Evolutionary conservation across 64 coral and sea anemone species (phyloP).

Genomic region (Acropora yongei): DNA sequence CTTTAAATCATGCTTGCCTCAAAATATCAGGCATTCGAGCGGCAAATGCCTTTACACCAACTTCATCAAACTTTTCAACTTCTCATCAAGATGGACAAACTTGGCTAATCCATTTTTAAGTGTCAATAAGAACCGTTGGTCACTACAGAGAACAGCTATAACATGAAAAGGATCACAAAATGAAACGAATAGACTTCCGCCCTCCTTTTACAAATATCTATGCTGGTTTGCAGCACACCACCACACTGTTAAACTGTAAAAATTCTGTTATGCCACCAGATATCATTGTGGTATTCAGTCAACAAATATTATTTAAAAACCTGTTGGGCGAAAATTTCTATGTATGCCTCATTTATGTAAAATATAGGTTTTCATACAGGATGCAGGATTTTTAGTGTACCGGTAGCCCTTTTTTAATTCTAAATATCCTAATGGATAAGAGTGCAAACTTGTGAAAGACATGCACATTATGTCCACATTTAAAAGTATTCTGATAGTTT

Average conservation of each 20-base stretch:
- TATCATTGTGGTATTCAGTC: slow-evolving; percentile 32
- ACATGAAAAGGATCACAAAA: not conserved
- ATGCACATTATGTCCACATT: too few relatives aligned
- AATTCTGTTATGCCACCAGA: slow-evolving; percentile 15
- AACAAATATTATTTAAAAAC: not conserved
- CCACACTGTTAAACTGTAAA: slow-evolving; percentile 11
- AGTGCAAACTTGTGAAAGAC: too few relatives aligned
- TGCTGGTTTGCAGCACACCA: slow-evolving; percentile 1
- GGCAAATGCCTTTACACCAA: slow-evolving; percentile 52
- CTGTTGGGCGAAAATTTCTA: not conserved
- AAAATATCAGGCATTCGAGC: slow-evolving; percentile 19
- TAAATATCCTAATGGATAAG: not conserved
- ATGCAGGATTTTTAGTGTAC: not conserved
- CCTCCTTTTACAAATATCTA: slow-evolving; percentile 19
- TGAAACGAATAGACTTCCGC: not conserved
- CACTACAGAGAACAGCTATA: slow-evolving; percentile 33
- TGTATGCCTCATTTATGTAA: not conserved
- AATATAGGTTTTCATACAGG: not conserved
- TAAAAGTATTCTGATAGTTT: too few relatives aligned
- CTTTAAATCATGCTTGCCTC: slow-evolving; percentile 16
- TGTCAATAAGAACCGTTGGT: not conserved
- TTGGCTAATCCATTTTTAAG: slow-evolving; percentile 29
- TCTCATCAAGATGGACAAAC: slow-evolving; percentile 7
- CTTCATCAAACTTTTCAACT: slow-evolving; percentile 35
- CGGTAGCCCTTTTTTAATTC: not conserved